Evolutionary conservation across 1,140 invertebrate species (phyloP).

Genomic region (Macrocentrus cingulum): DNA sequence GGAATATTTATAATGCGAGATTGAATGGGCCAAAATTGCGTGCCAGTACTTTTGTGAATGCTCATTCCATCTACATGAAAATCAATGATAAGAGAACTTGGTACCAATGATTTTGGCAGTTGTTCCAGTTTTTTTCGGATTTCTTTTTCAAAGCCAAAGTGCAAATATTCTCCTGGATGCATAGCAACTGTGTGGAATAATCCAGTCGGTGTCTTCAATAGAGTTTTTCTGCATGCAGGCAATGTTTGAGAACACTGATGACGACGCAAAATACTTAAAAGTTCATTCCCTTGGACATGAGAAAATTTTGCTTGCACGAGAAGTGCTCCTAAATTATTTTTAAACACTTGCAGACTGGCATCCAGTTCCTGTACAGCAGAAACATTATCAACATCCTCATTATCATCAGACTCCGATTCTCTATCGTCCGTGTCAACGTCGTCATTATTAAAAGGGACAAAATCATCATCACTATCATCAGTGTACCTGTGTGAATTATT

Average conservation of each 20-base stretch:
- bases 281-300: not conserved
- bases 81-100: not conserved
- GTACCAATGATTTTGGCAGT: not conserved
- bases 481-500: too few species aligned
- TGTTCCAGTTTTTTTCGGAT: not conserved
- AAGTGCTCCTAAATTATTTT: too few species aligned
- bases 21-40: conserved; percentile 1
- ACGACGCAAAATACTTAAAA: not conserved
- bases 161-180: not conserved
- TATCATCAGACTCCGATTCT: too few species aligned
- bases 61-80: conserved; percentile 3
- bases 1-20: not conserved
- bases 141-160: not conserved
- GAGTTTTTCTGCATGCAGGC: not conserved
- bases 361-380: too few species aligned
- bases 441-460: too few species aligned
- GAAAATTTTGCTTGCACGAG: too few species aligned
- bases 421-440: too few species aligned
- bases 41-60: not conserved
- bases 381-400: too few species aligned
- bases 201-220: not conserved
- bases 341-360: too few species aligned
- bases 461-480: too few species aligned
- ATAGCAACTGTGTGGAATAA: not conserved
- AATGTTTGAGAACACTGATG: not conserved